Conservation (phyloP, 2,888 invertebrate genomes). For the Chalcosyrphus nemorum region DNA sequence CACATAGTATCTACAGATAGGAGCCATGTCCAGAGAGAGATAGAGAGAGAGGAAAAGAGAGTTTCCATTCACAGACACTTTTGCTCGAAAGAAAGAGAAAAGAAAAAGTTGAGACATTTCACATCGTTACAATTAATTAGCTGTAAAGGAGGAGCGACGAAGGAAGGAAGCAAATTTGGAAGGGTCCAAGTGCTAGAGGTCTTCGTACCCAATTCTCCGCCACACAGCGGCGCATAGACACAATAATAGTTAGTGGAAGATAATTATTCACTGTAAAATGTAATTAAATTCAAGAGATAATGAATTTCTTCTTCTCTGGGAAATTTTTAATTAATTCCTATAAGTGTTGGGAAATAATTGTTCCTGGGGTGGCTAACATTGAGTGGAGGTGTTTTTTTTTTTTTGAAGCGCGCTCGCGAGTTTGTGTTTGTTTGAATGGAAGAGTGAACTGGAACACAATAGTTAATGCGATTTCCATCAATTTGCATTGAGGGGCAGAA, state of each 20-base stretch:
- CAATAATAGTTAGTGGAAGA: conserved; percentile 52
- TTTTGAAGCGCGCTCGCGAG: too few relatives aligned
- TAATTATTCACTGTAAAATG: conserved; percentile 64
- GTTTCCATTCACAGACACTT: background rate
- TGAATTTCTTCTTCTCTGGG: conserved; percentile 37
- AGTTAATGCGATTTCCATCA: too few relatives aligned
- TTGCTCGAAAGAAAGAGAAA: background rate
- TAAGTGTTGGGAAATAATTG: conserved; percentile 36
- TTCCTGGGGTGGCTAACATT: background rate
- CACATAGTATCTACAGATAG: background rate
- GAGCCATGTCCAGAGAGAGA: background rate
- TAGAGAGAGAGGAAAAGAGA: background rate
- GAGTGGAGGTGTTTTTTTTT: background rate
- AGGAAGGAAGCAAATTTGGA: background rate
- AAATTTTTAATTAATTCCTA: conserved; percentile 60
- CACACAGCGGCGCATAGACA: conserved; percentile 32
- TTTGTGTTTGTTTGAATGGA: background rate
- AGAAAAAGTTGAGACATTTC: conserved; percentile 58
- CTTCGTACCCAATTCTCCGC: conserved; percentile 10
- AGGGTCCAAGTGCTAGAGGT: conserved; percentile 27
- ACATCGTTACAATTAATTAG: conserved; percentile 63
- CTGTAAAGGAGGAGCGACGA: background rate
- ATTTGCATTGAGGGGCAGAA: too few relatives aligned
- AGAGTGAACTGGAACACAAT: background rate
- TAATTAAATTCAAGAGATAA: conserved; percentile 59